These are phyloP conservation scores for Conistra vaccinii DNA, from an alignment of 2,888 invertebrate species.

Conservation along the genomic window DNA sequence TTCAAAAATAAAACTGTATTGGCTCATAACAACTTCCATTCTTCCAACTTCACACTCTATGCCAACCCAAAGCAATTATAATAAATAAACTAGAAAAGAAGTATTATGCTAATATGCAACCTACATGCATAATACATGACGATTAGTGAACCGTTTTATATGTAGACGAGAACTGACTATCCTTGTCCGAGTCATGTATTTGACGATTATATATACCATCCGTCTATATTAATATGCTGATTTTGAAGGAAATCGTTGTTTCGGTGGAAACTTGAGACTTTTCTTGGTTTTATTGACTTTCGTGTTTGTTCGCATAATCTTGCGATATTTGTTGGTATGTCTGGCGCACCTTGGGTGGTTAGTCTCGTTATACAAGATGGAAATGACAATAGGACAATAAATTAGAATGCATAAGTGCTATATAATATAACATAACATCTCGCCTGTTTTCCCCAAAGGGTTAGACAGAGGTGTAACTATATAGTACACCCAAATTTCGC, in stretches of 20 bases:
- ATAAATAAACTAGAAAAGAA: constrained; percentile 62
- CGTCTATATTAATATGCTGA: constrained; percentile 52
- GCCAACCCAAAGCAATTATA: constrained; percentile 56
- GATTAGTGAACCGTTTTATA: constrained; percentile 54
- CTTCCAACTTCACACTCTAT: constrained; percentile 43
- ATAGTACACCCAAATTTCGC: too few relatives aligned
- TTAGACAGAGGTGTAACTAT: too few relatives aligned
- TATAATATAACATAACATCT: too few relatives aligned
- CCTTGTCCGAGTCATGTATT: constrained; percentile 52
- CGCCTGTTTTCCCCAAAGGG: too few relatives aligned
- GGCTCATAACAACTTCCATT: background rate
- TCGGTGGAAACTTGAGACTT: constrained; percentile 37
- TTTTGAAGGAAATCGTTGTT: constrained; percentile 30
- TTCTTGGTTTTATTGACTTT: constrained; percentile 36
- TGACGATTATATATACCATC: constrained; percentile 54
- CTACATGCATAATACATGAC: constrained; percentile 70
- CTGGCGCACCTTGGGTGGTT: constrained; percentile 15
- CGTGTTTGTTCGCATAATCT: constrained; percentile 24
- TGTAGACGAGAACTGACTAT: constrained; percentile 44
- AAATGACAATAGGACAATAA: too few relatives aligned
- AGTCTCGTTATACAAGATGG: background rate
- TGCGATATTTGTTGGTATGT: background rate
- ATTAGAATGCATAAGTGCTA: too few relatives aligned
- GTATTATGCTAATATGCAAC: constrained; percentile 68
- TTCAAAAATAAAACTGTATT: constrained; percentile 1